Conservation (phyloP, 2,888 invertebrate species). For the Volucella inanis region DNA sequence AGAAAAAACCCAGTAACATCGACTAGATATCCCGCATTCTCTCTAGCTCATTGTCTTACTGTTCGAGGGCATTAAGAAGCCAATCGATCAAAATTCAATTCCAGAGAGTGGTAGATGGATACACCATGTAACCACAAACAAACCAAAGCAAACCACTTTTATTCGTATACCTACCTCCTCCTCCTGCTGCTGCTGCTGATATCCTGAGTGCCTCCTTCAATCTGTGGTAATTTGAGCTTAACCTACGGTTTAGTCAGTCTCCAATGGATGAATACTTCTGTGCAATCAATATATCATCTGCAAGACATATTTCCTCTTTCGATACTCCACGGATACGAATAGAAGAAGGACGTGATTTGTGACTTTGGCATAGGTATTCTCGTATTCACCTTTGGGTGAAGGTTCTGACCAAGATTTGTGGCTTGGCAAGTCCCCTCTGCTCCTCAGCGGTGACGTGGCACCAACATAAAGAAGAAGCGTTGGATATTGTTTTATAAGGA, state of each 20-base stretch:
- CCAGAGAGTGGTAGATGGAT: constrained; percentile 58
- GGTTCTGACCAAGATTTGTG: constrained; percentile 55
- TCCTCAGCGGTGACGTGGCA: not conserved
- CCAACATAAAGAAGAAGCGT: constrained; percentile 8
- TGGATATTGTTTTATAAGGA: constrained; percentile 44
- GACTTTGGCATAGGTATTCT: not conserved
- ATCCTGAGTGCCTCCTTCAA: constrained; percentile 40
- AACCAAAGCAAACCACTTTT: not conserved
- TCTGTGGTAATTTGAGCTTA: constrained; percentile 65
- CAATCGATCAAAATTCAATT: constrained; percentile 75
- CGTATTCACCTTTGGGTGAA: constrained; percentile 44
- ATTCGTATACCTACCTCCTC: not conserved
- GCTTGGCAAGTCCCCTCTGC: constrained; percentile 48
- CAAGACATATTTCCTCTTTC: constrained; percentile 16
- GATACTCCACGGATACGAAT: not conserved
- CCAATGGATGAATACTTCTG: constrained; percentile 57
- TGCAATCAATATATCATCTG: constrained; percentile 70
- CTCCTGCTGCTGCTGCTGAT: not conserved
- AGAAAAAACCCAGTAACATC: not conserved
- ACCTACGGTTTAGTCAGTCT: constrained; percentile 36
- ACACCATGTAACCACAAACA: constrained; percentile 12
- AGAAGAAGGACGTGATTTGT: not conserved
- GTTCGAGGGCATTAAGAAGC: constrained; percentile 47
- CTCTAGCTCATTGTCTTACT: constrained; percentile 47
- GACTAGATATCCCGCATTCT: constrained; percentile 20